A percentile compares a stretch with the other conserved stretches of the same genome.
These are phyloP conservation scores for Drosophila kuntzei DNA, from an alignment of 2,888 invertebrate species.

Conservation along the genomic window DNA sequence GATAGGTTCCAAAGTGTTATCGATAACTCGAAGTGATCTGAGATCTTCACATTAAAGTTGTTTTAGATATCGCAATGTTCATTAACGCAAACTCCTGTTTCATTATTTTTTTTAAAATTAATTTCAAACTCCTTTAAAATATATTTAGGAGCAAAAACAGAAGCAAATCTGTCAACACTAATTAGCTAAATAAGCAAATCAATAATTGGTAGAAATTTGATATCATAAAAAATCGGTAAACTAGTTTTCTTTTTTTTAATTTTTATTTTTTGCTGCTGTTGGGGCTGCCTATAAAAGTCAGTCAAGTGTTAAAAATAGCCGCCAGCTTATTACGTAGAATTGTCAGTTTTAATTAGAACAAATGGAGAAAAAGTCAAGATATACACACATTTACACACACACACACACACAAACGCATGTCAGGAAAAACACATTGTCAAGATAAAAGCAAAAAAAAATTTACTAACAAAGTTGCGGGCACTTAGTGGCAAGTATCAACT, in stretches of 20 bases:
- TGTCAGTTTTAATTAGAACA: slow-evolving; percentile 83
- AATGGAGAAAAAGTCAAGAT: slow-evolving; percentile 45
- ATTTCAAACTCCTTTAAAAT: not conserved
- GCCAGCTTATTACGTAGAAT: slow-evolving; percentile 80
- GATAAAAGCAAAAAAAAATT: slow-evolving; percentile 66
- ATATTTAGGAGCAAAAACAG: slow-evolving; percentile 49
- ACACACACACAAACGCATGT: slow-evolving; percentile 11
- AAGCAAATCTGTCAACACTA: slow-evolving; percentile 61
- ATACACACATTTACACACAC: slow-evolving; percentile 9
- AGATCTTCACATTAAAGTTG: not conserved
- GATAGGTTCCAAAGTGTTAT: not conserved
- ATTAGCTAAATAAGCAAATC: slow-evolving; percentile 59
- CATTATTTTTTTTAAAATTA: not conserved
- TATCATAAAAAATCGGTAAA: slow-evolving; percentile 38
- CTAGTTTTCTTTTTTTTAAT: not conserved
- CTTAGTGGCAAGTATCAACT: slow-evolving; percentile 39
- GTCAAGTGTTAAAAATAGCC: slow-evolving; percentile 68
- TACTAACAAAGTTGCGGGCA: slow-evolving; percentile 65
- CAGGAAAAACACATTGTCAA: slow-evolving; percentile 66
- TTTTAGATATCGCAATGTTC: not conserved
- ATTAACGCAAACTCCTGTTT: not conserved
- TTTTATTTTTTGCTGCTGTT: slow-evolving; percentile 5
- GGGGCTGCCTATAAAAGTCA: slow-evolving; percentile 41
- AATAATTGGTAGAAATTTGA: slow-evolving; percentile 67
- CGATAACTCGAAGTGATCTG: not conserved